These are phyloP conservation scores for Ylistrum balloti DNA, from an alignment of 1,140 invertebrate genomes.

Conservation along the genomic window DNA sequence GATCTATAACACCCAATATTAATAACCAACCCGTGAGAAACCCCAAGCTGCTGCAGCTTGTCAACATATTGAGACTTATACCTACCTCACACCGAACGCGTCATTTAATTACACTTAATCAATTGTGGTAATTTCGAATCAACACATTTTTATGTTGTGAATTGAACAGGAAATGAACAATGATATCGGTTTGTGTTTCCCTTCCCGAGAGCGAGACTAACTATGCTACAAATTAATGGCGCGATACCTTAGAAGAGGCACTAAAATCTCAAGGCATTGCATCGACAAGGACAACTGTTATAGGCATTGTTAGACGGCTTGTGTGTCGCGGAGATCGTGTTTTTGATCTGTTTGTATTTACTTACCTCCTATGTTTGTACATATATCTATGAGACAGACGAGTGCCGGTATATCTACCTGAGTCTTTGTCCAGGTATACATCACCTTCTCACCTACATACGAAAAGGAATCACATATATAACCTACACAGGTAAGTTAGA, in stretches of 20 bases:
- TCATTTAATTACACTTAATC: too few species aligned
- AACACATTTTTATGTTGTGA: neutral
- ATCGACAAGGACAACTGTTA: neutral
- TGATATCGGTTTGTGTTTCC: too few species aligned
- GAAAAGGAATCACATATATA: neutral
- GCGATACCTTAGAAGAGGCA: neutral
- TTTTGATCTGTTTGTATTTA: constrained; percentile 29
- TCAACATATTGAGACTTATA: too few species aligned
- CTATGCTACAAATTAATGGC: neutral
- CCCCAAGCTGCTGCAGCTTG: neutral
- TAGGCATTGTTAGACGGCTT: neutral
- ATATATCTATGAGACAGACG: constrained; percentile 18
- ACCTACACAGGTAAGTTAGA: neutral
- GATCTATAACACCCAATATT: neutral
- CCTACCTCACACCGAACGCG: too few species aligned
- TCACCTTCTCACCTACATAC: neutral
- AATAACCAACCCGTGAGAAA: neutral
- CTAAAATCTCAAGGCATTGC: neutral
- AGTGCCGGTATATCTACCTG: constrained; percentile 21
- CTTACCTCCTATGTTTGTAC: neutral
- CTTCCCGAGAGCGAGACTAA: neutral
- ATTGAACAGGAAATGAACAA: neutral
- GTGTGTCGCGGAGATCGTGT: neutral
- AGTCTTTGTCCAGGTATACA: neutral
- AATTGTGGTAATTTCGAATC: neutral